Evolutionary conservation across 2,113 vertebrate genomes (phyloP).

Genomic region (Bagarius yarrelli): DNA sequence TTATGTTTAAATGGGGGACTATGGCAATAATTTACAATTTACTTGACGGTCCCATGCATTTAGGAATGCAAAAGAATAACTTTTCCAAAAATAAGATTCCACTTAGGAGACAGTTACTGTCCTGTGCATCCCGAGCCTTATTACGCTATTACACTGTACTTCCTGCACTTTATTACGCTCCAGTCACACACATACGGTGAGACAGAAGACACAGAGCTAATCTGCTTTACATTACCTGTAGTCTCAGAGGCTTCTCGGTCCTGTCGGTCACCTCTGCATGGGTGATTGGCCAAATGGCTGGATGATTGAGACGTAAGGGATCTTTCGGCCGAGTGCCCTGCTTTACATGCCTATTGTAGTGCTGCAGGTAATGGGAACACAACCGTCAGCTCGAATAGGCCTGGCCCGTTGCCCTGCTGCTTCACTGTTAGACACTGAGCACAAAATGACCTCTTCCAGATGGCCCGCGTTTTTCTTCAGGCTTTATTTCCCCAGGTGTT

Average conservation of each 20-base stretch:
- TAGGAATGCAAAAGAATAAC: conserved; percentile 19
- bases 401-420: conserved; percentile 37
- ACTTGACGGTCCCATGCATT: conserved; percentile 12
- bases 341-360: conserved; percentile 45
- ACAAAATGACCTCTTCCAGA: conserved; percentile 50
- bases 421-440: conserved; percentile 33
- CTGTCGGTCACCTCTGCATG: conserved; percentile 24
- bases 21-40: conserved; percentile 16
- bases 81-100: conserved; percentile 1
- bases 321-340: conserved; percentile 33
- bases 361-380: conserved; percentile 48
- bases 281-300: conserved; percentile 44
- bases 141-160: background rate
- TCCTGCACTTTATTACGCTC: conserved; percentile 33
- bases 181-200: conserved; percentile 34
- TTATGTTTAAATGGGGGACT: background rate
- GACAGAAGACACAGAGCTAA: conserved; percentile 19
- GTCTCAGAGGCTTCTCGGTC: background rate
- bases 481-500: conserved; percentile 33
- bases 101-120: background rate
- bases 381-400: conserved; percentile 42
- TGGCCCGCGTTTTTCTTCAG: conserved; percentile 44
- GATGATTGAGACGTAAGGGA: conserved; percentile 35
- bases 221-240: conserved; percentile 17
- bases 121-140: background rate